Percentiles rank a stretch among this genome's conserved stretches.
Evolutionary conservation across 2,113 vertebrate genomes (phyloP).

Genomic region (Notechis scutatus): DNA sequence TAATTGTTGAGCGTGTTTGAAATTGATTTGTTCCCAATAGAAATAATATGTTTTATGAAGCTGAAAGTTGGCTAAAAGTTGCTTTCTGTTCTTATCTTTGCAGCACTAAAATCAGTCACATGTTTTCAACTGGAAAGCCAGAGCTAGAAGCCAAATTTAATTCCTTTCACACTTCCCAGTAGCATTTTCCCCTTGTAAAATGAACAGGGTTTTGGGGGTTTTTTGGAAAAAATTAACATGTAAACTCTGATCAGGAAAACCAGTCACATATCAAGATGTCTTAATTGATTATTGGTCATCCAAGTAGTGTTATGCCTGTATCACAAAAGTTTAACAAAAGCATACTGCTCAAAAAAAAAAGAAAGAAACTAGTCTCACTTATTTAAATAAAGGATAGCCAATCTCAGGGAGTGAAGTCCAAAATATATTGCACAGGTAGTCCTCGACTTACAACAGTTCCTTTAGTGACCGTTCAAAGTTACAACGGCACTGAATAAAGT

Average conservation of each 20-base stretch:
- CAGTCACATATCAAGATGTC: background rate
- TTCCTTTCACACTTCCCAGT: background rate
- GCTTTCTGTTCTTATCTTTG: background rate
- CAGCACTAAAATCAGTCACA: background rate
- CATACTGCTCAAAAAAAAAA: background rate
- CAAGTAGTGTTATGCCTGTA: background rate
- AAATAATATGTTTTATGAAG: background rate
- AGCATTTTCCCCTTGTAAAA: background rate
- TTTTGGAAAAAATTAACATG: background rate
- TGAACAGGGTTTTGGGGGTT: too few relatives aligned
- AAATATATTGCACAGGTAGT: background rate
- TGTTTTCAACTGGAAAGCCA: background rate
- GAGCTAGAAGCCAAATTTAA: background rate
- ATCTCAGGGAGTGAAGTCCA: background rate
- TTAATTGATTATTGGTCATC: background rate
- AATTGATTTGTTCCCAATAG: background rate
- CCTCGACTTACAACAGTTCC: too few relatives aligned
- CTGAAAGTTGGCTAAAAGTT: background rate
- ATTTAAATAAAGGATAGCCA: conserved; percentile 3
- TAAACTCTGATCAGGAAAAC: background rate
- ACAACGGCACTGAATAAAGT: too few relatives aligned
- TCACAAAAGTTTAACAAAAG: conserved; percentile 8
- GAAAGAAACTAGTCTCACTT: rapidly evolving
- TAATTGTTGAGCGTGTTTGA: background rate
- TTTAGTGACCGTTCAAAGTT: too few relatives aligned